Evolutionary conservation across 2,888 invertebrate genomes (phyloP), one percentile per base, ranked within the genome.

Genomic region (Muschampia staudingeri): DNA sequence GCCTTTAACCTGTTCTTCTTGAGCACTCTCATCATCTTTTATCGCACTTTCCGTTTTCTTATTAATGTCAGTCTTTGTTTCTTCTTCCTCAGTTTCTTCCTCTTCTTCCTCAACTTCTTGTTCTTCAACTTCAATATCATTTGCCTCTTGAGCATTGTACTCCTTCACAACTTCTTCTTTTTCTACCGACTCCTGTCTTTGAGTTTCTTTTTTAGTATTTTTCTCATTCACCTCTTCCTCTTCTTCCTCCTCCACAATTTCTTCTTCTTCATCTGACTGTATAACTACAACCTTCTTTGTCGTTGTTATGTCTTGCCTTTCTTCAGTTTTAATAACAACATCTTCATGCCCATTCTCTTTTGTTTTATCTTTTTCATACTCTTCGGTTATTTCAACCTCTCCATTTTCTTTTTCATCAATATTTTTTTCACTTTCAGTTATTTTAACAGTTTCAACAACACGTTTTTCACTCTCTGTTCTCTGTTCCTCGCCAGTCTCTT

Each of bases 221-320:
- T 87, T 84, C 84, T 88, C 85, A 71, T 88, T 87, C 6, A 82
- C 79, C 40, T 85, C 84, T 83, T 90, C 87, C 82, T 91, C 91
- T 82, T 90, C 91, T 81, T 89, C 91, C 81, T 89, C 91, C 72
- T 89, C 90, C 78, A 89, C 90, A 69, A 91, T 91, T 78, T 89
- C 87, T 67, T 92, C 91, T 73, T 93, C 91, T 25, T 92, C 88
- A 52, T 92, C 85, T 25, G 92, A 91, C 88, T 95, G 91, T 42
- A 94, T 89, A 19, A 95, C 89, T 0, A 94, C 92, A 8, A 95
- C 93, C 83, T 95, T 95, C 85, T 94, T 94, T n/a, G 92, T 93
- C 8, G 93, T 93, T 14, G 91, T 93, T 3, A 92, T 91, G 86
- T 95, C 95, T 30, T 93, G 91, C 56, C 89, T 93, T 89, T 96